phyloP scores from a whole-genome alignment of 1,140 invertebrate genomes.

The Drosophila kepulauana region DNA sequence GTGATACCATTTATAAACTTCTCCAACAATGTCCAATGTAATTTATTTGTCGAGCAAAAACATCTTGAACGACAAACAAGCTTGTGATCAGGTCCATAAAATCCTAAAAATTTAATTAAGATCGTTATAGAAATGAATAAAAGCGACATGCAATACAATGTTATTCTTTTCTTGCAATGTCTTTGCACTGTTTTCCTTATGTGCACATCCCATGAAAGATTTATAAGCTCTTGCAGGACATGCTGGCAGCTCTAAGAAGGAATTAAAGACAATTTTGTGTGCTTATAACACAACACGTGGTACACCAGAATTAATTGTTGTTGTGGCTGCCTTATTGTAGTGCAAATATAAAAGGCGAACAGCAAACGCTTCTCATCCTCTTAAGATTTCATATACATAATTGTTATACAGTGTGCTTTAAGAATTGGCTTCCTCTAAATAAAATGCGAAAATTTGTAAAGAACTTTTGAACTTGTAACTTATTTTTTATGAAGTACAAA shows the following conservation, averaged over 20 bases:
- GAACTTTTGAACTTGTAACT: conserved; percentile 1
- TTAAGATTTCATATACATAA: background rate
- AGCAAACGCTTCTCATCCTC: background rate
- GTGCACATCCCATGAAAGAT: conserved; percentile 4
- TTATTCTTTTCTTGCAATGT: background rate
- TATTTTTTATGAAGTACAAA: background rate
- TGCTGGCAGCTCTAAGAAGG: background rate
- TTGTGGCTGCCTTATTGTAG: background rate
- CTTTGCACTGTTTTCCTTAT: background rate
- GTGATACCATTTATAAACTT: conserved; percentile 54
- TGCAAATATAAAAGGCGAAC: background rate
- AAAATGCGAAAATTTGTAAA: background rate
- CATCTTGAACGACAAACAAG: background rate
- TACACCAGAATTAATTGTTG: background rate
- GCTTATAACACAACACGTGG: conserved; percentile 3
- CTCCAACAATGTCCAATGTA: conserved; percentile 19
- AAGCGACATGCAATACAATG: background rate
- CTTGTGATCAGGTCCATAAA: background rate
- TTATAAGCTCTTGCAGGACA: conserved; percentile 1
- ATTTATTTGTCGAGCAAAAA: conserved; percentile 31
- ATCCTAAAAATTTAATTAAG: background rate
- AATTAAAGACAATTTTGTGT: conserved; percentile 1
- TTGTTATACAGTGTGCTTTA: background rate
- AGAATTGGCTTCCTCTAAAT: conserved; percentile 7
- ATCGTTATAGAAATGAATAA: background rate